These are phyloP conservation scores for Asbolus verrucosus DNA, from an alignment of 1,140 invertebrate species.

Conservation along the genomic window DNA sequence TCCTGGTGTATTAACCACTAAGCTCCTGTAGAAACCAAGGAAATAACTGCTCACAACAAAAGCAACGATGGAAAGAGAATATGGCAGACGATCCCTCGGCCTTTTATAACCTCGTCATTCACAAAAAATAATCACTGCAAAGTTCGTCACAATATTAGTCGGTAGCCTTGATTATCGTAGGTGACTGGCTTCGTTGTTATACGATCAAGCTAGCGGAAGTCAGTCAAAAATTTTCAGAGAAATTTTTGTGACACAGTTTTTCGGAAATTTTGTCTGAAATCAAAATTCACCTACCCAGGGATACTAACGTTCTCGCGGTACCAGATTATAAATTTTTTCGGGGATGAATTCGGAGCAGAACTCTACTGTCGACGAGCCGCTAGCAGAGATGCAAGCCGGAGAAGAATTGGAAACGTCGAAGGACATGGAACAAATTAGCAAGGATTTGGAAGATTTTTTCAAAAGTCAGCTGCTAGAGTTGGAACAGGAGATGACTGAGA, in stretches of 20 bases:
- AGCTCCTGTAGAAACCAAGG: too few relatives aligned
- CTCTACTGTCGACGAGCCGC: not conserved
- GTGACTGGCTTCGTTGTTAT: too few relatives aligned
- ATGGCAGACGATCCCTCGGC: too few relatives aligned
- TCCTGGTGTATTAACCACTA: too few relatives aligned
- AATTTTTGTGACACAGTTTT: conserved; percentile 20
- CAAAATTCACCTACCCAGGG: not conserved
- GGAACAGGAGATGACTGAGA: conserved; percentile 51
- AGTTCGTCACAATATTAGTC: too few relatives aligned
- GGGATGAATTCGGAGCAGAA: not conserved
- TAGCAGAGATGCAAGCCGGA: not conserved
- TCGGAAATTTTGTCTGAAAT: not conserved
- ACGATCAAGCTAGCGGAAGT: not conserved
- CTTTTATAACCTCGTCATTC: too few relatives aligned
- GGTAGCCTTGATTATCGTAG: too few relatives aligned
- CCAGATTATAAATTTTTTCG: not conserved
- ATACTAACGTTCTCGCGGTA: not conserved
- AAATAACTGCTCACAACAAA: too few relatives aligned
- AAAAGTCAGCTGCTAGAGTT: conserved; percentile 42
- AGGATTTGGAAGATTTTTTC: conserved; percentile 47
- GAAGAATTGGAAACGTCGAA: not conserved
- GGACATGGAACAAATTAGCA: conserved; percentile 42
- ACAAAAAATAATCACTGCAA: too few relatives aligned
- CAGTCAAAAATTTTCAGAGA: conserved; percentile 11
- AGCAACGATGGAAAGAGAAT: too few relatives aligned